Percentiles rank a stretch among this genome's conserved stretches.
Evolutionary conservation across 2,888 invertebrate species (phyloP).

Genomic region (Erebia palarica): DNA sequence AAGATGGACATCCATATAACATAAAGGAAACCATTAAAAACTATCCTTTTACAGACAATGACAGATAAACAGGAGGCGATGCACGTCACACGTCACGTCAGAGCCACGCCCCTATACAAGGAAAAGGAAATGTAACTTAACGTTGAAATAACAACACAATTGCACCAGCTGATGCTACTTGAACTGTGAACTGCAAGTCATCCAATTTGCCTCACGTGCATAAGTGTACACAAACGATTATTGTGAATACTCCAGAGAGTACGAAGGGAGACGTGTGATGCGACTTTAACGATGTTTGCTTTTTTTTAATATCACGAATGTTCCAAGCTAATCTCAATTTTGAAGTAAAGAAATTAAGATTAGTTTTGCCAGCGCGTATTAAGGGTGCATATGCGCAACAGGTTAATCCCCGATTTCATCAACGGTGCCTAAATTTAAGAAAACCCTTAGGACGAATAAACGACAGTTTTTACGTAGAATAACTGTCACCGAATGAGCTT

Average conservation of each 20-base stretch:
- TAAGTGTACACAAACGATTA: constrained; percentile 27
- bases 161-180: constrained; percentile 16
- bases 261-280: constrained; percentile 39
- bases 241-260: constrained; percentile 36
- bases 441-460: too few species aligned
- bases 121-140: constrained; percentile 17
- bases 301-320: not conserved
- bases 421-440: too few species aligned
- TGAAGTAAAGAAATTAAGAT: not conserved
- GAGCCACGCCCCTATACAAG: constrained; percentile 20
- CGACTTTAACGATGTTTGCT: constrained; percentile 18
- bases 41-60: not conserved
- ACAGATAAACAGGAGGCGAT: not conserved
- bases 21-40: not conserved
- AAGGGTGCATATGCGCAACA: constrained; percentile 19
- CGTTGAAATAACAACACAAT: constrained; percentile 2
- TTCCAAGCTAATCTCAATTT: constrained; percentile 7
- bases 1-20: too few species aligned
- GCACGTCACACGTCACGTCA: constrained; percentile 7
- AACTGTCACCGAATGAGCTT: too few species aligned
- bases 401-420: too few species aligned
- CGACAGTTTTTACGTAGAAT: too few species aligned
- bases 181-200: constrained; percentile 26
- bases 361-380: not conserved
- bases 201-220: constrained; percentile 23